Conservation (phyloP, 2,797 vertebrate species). For the Acestrorhynchus altus region DNA sequence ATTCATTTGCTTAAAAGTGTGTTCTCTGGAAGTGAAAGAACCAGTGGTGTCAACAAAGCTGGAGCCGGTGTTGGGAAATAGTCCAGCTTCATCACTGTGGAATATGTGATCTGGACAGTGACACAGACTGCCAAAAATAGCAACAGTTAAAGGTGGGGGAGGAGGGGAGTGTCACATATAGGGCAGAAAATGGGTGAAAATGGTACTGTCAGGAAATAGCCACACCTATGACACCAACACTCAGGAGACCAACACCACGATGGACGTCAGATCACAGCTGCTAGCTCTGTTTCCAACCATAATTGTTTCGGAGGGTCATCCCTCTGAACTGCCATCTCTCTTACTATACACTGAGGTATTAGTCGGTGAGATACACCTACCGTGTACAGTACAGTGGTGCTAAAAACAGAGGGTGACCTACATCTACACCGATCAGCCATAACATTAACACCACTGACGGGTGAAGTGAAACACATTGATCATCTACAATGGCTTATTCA, state of each 20-base stretch:
- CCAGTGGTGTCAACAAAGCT: conserved; percentile 5
- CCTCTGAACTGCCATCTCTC: no score
- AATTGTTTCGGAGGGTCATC: no score
- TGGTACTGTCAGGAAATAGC: background rate
- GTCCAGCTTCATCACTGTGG: background rate
- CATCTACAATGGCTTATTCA: no score
- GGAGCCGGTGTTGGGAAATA: conserved; percentile 10
- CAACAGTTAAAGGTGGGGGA: background rate
- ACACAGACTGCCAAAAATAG: background rate
- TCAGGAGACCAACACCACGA: background rate
- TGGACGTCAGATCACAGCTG: background rate
- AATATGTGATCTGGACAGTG: background rate
- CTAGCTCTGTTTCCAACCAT: background rate
- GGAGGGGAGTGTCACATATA: background rate
- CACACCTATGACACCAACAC: background rate
- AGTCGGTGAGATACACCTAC: background rate
- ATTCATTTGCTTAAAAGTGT: conserved; percentile 49
- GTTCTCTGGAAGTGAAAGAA: background rate
- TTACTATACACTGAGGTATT: background rate
- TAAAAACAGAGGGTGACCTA: background rate
- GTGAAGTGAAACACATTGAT: no score
- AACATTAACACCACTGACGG: no score
- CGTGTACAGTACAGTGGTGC: background rate
- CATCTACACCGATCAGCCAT: no score
- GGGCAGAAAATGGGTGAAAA: conserved; percentile 3